Evolutionary conservation across 2,888 invertebrate genomes (phyloP), one percentile per base, ranked within the genome.

Genomic region (Leucoma salicis): DNA sequence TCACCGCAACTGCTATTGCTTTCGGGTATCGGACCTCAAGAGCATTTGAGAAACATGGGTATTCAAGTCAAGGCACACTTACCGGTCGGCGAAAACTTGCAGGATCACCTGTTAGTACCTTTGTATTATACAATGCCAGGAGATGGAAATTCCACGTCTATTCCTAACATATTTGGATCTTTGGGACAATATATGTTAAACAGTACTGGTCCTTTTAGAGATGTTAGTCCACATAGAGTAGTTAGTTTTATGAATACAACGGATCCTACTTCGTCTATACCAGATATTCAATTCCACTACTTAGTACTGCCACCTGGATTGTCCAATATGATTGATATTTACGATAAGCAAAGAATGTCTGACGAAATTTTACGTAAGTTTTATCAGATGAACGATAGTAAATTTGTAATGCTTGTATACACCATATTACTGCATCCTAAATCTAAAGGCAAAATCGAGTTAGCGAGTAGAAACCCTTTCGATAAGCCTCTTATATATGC

Each of bases 391-490:
- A 83, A 76, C 48, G 57, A 74, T 27, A 55, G 77, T 13, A 61
- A 78, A 27, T 61, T 66, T 31, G 45, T 77, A 1, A 49, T 92
- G 55, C 78, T 91, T 14, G 72, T 92, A 1, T 82, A 91, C 2
- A 92, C 91, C 0, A 78, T 93, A 8, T 37, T 95, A 35, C 72
- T 95, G 69, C 81, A 93, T 39, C 95, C 95, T 0, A 90, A 88
- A 50, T 95, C 95, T 41, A 86, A 86, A 39, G 95, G 95, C 0
- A 86, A 80, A 49, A 76, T 96, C 10, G 57, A 91, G 41, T 78
- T 98, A 3, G 91, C 89, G 45, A 93, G 93, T 31, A 88, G 78
- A 8, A 85, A 95, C 73, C 94, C 95, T 0, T 80, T 89, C 11
- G 90, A 92, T 0, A 91, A 94, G 61, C 96, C 97, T 0, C 74